Percentiles rank a stretch among this genome's conserved stretches.
Evolutionary conservation across 2,888 invertebrate genomes (phyloP).

Genomic region (Dilophus febrilis): DNA sequence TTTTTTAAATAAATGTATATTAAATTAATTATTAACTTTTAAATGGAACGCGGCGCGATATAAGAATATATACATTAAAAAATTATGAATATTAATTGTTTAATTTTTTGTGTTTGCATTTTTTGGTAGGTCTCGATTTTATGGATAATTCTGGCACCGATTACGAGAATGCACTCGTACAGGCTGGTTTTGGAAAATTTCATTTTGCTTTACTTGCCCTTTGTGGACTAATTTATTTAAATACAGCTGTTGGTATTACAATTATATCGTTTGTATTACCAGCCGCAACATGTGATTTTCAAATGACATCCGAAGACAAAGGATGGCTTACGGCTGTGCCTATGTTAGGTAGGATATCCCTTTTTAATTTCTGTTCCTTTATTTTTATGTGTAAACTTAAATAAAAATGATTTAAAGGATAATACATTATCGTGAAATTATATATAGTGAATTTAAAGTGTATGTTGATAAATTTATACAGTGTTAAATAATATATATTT

Average conservation of each 20-base stretch:
- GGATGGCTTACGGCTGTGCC: slow-evolving; percentile 62
- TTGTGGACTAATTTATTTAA: slow-evolving; percentile 65
- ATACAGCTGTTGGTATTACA: slow-evolving; percentile 66
- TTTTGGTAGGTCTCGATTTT: slow-evolving; percentile 22
- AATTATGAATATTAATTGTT: neutral
- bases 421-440: no score
- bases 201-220: slow-evolving; percentile 57
- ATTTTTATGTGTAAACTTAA: no score
- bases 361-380: no score
- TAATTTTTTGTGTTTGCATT: neutral
- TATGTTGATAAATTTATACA: no score
- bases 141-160: slow-evolving; percentile 22
- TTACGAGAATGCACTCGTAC: slow-evolving; percentile 23
- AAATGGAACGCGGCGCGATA: no score
- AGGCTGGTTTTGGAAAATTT: slow-evolving; percentile 64
- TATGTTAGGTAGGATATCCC: slow-evolving; percentile 60
- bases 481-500: no score
- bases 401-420: no score
- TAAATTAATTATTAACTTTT: no score
- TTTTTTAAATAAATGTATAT: no score
- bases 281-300: slow-evolving; percentile 65
- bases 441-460: no score
- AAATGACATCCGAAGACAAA: slow-evolving; percentile 60
- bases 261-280: slow-evolving; percentile 71
- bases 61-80: no score